Conservation (phyloP, 2,888 invertebrate species). For the Tetramorium bicarinatum region DNA sequence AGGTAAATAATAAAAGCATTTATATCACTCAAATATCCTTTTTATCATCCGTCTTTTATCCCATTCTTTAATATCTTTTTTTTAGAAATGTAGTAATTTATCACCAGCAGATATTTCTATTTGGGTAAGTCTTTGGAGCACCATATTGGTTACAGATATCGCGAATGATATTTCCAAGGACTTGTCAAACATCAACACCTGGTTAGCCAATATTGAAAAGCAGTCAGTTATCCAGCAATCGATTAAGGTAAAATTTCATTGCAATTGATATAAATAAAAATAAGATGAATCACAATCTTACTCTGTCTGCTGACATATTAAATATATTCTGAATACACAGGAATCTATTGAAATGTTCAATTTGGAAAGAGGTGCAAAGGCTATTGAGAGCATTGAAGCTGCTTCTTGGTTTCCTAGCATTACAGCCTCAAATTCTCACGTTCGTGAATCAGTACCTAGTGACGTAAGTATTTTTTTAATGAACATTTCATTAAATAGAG, state of each 20-base stretch:
- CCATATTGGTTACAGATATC: slow-evolving; percentile 88
- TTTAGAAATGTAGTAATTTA: slow-evolving; percentile 87
- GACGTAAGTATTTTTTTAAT: slow-evolving; percentile 64
- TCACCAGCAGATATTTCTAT: slow-evolving; percentile 91
- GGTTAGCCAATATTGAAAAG: slow-evolving; percentile 89
- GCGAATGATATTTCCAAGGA: slow-evolving; percentile 88
- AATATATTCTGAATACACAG: slow-evolving; percentile 72
- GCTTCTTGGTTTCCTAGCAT: slow-evolving; percentile 83
- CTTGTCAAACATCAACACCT: slow-evolving; percentile 88
- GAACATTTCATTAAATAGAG: background rate
- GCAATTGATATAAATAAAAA: slow-evolving; percentile 50
- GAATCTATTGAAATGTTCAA: slow-evolving; percentile 79
- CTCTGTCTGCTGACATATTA: too few relatives aligned
- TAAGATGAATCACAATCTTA: too few relatives aligned
- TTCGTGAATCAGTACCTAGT: slow-evolving; percentile 58
- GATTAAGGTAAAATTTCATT: slow-evolving; percentile 6
- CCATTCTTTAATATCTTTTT: slow-evolving; percentile 64
- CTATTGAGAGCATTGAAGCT: slow-evolving; percentile 80
- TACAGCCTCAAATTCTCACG: slow-evolving; percentile 70
- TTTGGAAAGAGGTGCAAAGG: slow-evolving; percentile 79
- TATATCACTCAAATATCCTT: background rate
- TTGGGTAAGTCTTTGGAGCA: slow-evolving; percentile 91
- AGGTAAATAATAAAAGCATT: slow-evolving; percentile 81
- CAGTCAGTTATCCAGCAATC: slow-evolving; percentile 88
- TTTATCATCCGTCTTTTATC: slow-evolving; percentile 26